A percentile compares a stretch with the other conserved stretches of the same genome.
These are phyloP conservation scores for Tipula helvola DNA, from an alignment of 2,888 invertebrate genomes.

Conservation along the genomic window DNA sequence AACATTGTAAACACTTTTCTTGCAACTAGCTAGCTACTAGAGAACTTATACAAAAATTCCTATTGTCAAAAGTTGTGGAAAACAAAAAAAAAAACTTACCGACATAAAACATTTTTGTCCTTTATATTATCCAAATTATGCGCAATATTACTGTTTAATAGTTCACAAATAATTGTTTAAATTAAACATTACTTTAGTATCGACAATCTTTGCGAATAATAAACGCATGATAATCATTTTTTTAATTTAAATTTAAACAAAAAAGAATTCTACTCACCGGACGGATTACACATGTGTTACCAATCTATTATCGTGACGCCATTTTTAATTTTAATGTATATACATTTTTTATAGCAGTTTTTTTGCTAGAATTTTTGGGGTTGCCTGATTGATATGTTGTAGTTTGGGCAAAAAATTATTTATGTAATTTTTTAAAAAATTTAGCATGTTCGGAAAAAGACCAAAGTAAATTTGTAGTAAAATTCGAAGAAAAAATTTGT, in stretches of 20 bases:
- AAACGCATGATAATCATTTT: not conserved
- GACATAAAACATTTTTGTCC: not conserved
- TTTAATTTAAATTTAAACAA: not conserved
- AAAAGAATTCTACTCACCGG: conserved; percentile 14
- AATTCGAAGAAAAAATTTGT: too few species aligned
- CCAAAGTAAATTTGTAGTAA: too few species aligned
- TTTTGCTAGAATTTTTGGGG: not conserved
- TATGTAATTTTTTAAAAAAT: too few species aligned
- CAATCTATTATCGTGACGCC: conserved; percentile 14
- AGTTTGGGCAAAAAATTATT: too few species aligned
- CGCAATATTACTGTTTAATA: not conserved
- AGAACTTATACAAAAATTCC: not conserved
- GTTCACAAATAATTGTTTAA: not conserved
- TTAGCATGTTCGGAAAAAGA: too few species aligned
- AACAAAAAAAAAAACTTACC: not conserved
- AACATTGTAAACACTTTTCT: not conserved
- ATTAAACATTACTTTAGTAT: not conserved
- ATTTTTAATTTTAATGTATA: conserved; percentile 9
- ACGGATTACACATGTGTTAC: conserved; percentile 13
- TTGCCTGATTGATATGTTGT: not conserved
- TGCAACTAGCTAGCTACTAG: not conserved
- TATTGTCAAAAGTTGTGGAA: not conserved
- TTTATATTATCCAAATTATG: not conserved
- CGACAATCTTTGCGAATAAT: not conserved
- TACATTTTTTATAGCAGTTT: not conserved